Conservation (phyloP, 2,113 vertebrate species). For the Leuciscus idus region DNA sequence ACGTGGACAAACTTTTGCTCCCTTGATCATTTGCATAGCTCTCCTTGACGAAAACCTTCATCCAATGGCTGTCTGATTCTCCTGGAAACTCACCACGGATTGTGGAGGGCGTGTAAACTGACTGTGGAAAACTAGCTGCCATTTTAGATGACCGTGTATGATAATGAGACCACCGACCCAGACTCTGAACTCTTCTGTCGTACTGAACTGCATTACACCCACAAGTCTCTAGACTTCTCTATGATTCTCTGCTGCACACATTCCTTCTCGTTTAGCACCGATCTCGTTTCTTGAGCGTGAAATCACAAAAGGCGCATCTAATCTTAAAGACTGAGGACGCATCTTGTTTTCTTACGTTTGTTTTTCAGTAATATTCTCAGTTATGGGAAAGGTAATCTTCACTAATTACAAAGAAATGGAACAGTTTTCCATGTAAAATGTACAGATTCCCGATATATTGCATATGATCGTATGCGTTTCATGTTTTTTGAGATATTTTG, state of each 20-base stretch:
- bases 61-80: slow-evolving; percentile 41
- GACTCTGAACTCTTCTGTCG: slow-evolving; percentile 42
- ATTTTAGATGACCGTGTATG: slow-evolving; percentile 50
- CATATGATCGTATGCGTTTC: slow-evolving; percentile 84
- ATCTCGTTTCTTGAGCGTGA: slow-evolving; percentile 40
- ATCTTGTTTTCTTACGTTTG: slow-evolving; percentile 41
- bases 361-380: slow-evolving; percentile 85
- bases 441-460: slow-evolving; percentile 87
- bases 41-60: slow-evolving; percentile 7
- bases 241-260: slow-evolving; percentile 54
- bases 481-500: slow-evolving; percentile 78
- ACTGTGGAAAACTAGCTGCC: slow-evolving; percentile 52
- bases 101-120: slow-evolving; percentile 5
- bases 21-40: slow-evolving; percentile 35
- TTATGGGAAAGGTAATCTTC: slow-evolving; percentile 72
- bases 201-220: slow-evolving; percentile 47
- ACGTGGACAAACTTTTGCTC: slow-evolving; percentile 26
- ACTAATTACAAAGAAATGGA: slow-evolving; percentile 83
- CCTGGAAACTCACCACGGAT: slow-evolving; percentile 10
- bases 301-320: slow-evolving; percentile 35
- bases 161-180: slow-evolving; percentile 46
- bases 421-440: slow-evolving; percentile 87
- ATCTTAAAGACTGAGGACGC: slow-evolving; percentile 44
- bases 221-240: slow-evolving; percentile 42
- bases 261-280: slow-evolving; percentile 54